Evolutionary conservation across 2,797 vertebrate genomes (phyloP), one percentile per base, ranked within the genome.

Genomic region (Galago senegalensis): DNA sequence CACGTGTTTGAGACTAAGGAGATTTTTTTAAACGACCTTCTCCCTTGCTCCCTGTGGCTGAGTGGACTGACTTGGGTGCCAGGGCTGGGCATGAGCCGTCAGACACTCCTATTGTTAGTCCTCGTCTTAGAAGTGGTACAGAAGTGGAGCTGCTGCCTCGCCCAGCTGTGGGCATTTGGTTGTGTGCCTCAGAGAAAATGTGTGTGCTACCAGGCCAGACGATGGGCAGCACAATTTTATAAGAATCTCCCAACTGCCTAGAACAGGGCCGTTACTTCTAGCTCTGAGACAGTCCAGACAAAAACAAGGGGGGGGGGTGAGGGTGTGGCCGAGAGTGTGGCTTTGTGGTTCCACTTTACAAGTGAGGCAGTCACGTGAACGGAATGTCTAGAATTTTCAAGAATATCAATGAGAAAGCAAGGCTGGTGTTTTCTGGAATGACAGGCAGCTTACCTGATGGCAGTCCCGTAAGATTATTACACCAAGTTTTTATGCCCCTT

Each of bases 161-260:
- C 43, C 92, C 93, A 93, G 87, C 49, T 60, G 94, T 93, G 90
- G 96, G 93, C 34, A 69, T 87, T 61, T 27, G 84, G 89, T 83
- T 87, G 43, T 65, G 63, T 37, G 87, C 60, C 81, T 80, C 69
- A 23, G 60, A 84, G 91, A 43, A 95, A 91, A 18, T 5, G n/a
- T 61, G 88, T 10, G 23, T 34, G 72, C 76, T 43, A 21, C 18
- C 29, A 16, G 75, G 65, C 56, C 56, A 73, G 84, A 40, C 0
- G 0, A 18, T 0, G 12, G 27, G 20, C 43, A 70, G 82, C 7
- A 65, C 43, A 40, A 37, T 75, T 94, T 83, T 72, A 8, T 5
- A 87, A 96, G 83, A 85, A 23, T 27, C 31, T 56, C 88, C 85
- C 63, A 86, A 7, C 13, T 82, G 69, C 79, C 63, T 3, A 40